Evolutionary conservation across 2,113 vertebrate species (phyloP).

Genomic region (Odocoileus hemionus): DNA sequence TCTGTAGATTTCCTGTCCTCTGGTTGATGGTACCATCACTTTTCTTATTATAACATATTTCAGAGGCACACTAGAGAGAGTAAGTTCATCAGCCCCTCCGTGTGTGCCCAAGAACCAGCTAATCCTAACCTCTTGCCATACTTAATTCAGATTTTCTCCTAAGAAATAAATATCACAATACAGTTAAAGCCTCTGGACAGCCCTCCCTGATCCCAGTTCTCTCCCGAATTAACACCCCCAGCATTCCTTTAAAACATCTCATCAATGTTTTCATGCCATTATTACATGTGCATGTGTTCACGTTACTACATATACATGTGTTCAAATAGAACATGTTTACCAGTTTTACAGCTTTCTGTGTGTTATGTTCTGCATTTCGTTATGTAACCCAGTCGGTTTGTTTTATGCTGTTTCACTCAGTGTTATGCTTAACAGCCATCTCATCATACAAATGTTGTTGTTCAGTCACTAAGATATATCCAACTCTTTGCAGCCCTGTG

Average conservation of each 20-base stretch:
- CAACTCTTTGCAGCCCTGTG: background rate
- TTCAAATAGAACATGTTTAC: background rate
- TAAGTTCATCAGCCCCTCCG: background rate
- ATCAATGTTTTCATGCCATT: background rate
- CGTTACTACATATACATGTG: background rate
- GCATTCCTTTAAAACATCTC: background rate
- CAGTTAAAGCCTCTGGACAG: background rate
- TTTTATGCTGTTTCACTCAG: background rate
- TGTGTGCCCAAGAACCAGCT: background rate
- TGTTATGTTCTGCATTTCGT: background rate
- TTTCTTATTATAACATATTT: background rate
- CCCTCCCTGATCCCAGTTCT: background rate
- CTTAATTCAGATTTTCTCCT: background rate
- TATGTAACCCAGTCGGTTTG: background rate
- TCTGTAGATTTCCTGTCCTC: fast-evolving
- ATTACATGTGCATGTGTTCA: background rate
- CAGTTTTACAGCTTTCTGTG: background rate
- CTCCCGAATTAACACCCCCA: background rate
- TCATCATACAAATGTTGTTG: background rate
- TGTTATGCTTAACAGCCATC: background rate
- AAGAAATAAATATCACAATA: background rate
- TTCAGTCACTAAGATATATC: background rate
- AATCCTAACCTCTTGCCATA: background rate
- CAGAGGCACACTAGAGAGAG: background rate
- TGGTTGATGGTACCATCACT: background rate